Evolutionary conservation across 1,140 invertebrate genomes (phyloP), one percentile per base, ranked within the genome.

Genomic region (Panulirus ornatus): DNA sequence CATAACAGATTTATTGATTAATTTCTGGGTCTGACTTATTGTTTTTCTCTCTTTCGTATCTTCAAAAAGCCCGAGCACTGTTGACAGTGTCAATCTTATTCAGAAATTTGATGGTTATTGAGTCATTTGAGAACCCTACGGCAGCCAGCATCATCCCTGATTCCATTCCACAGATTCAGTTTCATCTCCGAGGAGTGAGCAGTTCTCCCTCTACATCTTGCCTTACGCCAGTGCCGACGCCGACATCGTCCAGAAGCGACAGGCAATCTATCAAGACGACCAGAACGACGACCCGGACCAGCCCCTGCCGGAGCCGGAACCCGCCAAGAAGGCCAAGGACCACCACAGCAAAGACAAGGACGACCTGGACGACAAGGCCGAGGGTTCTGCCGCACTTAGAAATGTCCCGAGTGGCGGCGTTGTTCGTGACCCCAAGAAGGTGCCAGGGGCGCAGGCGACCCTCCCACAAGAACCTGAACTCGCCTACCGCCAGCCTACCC

Each of bases 171-270:
- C 70, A 87, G 85, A 87, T 38, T 63, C 73, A 6, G 9, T 87
- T 1, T 30, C 54, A 0, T 54, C 84, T 14, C 73, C 73, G 11
- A 66, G 22, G 51, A 76, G 51, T 42, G 47, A 63, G 27, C 51
- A 38, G 11, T 87, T 63, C 54, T 47, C 85, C 40, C 19, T 87
- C 75, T 87, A 66, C 73, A 27, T 87, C 22, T 54, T 78, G 8
- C 85, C 85, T 0, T 34, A 38, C 5, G 22, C 78, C n/a, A 47
- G 30, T 16, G 34, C 36, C 36, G 75, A 87, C 54, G 16, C 0
- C 51, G 85, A 87, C 8, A 34, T 1, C 71, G 27, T 87, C 8
- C 70, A n/a, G 16, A 87, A 87, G 51, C 75, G 85, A 27, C 85
- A 87, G 51, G 85, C 73, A 1, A 51, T 54, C 36, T 87, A 78